Evolutionary conservation across 2,113 vertebrate species (phyloP), one percentile per base, ranked within the genome.

Genomic region (Pseudois nayaur): DNA sequence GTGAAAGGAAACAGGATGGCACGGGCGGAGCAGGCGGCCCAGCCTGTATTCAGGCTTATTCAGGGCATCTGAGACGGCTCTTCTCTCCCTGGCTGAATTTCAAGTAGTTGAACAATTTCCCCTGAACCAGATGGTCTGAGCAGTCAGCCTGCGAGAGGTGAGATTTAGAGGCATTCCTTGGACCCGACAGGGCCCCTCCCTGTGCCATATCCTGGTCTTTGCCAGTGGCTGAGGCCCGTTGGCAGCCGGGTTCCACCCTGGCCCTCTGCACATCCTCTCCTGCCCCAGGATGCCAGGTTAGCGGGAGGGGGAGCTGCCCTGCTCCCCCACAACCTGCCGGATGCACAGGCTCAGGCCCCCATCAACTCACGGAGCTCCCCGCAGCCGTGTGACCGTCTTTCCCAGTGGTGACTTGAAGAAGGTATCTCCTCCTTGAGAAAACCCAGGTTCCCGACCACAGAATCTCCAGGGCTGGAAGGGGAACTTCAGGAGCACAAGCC

Each of bases 391-490:
- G 9, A 16, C 82, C 14, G 0, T 57, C 83, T 76, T 95, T 88
- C 89, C 84, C 25, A 5, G 86, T 82, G 9, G 60, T 48, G 8
- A 23, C 40, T 85, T 33, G n/a, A 90, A 78, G 87, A 92, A 94
- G 81, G 54, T 31, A 16, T 78, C 76, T 59, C 40, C n/a, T 48
- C 15, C 55, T 60, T 36, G 60, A 96, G 92, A 64, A 97, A 97
- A 50, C 40, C 45, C 93, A 97, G 95, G 17, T 89, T 96, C 87
- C 95, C 10, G 40, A 95, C 92, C 62, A 81, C 96, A 87, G 87
- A 96, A 84, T 92, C 27, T 71, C 88, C 11, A 17, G 55, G 76
- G 48, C 50, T 59, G 59, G 87, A 81, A 95, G 91, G 8, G 36
- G 40, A 64, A 52, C 83, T 43, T 54, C 8, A 33, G 90, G 87